phyloP scores from a whole-genome alignment of 2,888 invertebrate genomes.

The Chrysotoxum bicinctum region DNA sequence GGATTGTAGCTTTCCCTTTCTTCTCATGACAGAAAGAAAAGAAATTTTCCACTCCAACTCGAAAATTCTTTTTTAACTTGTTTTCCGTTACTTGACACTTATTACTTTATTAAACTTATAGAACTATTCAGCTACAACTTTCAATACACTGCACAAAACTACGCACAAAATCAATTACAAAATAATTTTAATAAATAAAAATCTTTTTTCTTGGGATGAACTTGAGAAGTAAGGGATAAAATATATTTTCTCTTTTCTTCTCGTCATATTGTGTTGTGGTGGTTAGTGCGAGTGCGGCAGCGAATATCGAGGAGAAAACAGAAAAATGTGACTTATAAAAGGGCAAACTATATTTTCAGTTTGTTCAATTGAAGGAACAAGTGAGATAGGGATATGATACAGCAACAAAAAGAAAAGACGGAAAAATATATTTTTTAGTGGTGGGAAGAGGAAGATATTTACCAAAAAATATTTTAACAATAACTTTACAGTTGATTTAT shows the following conservation, averaged over 20 bases:
- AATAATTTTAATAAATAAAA: conserved; percentile 8
- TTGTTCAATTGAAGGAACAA: conserved; percentile 6
- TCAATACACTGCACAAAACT: conserved; percentile 67
- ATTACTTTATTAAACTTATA: conserved; percentile 11
- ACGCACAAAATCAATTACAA: conserved; percentile 47
- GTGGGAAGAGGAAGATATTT: conserved; percentile 62
- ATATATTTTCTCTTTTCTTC: conserved; percentile 58
- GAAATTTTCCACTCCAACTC: conserved; percentile 49
- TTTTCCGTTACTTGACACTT: conserved; percentile 18
- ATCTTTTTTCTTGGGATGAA: conserved; percentile 19
- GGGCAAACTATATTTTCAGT: conserved; percentile 47
- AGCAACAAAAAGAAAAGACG: conserved; percentile 14
- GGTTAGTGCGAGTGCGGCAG: conserved; percentile 10
- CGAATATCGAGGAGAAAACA: conserved; percentile 45
- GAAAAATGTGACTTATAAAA: conserved; percentile 43
- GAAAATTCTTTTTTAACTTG: conserved; percentile 25
- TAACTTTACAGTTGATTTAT: conserved; percentile 66
- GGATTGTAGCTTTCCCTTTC: conserved; percentile 31
- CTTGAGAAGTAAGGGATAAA: conserved; percentile 21
- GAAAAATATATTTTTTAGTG: conserved; percentile 27
- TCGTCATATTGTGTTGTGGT: conserved; percentile 8
- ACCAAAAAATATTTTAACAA: conserved; percentile 62
- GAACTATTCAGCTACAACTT: conserved; percentile 45
- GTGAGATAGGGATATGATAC: conserved; percentile 3
- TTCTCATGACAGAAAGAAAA: conserved; percentile 22